These are phyloP conservation scores for Leuciscus idus DNA, from an alignment of 2,113 vertebrate species.

Conservation along the genomic window DNA sequence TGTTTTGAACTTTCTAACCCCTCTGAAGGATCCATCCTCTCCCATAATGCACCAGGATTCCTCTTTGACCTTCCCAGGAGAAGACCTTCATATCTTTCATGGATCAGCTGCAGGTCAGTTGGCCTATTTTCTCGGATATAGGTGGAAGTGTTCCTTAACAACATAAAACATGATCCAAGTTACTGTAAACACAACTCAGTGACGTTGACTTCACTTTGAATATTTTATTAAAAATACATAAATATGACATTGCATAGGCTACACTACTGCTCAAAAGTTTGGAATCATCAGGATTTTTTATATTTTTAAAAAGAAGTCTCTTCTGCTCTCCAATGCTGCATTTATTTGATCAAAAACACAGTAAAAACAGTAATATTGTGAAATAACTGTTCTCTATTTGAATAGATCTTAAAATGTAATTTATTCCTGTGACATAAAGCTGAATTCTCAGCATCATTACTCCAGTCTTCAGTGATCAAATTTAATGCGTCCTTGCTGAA, in stretches of 20 bases:
- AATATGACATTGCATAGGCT: too few species aligned
- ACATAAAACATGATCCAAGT: slow-evolving; percentile 12
- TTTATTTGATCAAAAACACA: too few species aligned
- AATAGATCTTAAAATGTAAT: too few species aligned
- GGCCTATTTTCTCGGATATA: slow-evolving; percentile 59
- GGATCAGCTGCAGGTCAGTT: slow-evolving; percentile 67
- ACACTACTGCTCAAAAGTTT: background rate
- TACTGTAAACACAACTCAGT: background rate
- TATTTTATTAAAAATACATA: background rate
- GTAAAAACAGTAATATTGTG: too few species aligned
- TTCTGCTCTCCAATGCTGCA: too few species aligned
- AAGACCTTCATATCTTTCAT: background rate
- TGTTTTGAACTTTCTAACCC: background rate
- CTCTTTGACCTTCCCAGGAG: background rate
- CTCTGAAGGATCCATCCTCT: background rate
- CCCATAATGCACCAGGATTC: slow-evolving; percentile 5
- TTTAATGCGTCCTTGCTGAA: too few species aligned
- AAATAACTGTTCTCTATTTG: too few species aligned
- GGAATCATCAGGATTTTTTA: background rate
- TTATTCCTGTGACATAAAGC: too few species aligned
- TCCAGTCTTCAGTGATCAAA: too few species aligned
- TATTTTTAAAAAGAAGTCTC: background rate
- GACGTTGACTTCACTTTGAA: background rate
- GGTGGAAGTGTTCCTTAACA: slow-evolving; percentile 67
- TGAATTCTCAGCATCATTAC: too few species aligned